Conservation (phyloP, 1,140 invertebrate species). For the Panagrolaimus sp. region DNA sequence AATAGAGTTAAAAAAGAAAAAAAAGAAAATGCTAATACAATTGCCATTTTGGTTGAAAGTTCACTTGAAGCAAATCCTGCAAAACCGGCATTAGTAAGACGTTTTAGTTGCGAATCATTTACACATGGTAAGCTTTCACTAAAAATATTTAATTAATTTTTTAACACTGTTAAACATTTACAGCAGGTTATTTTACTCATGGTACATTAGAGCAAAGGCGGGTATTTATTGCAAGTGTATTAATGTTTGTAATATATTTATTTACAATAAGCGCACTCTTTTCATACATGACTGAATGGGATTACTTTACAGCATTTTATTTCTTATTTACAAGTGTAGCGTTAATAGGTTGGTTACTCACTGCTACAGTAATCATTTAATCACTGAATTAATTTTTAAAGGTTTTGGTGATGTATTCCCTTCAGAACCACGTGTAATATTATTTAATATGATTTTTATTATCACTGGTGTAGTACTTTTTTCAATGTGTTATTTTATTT, state of each 20-base stretch:
- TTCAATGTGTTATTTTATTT: conserved; percentile 56
- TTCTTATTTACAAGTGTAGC: conserved; percentile 53
- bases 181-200: conserved; percentile 15
- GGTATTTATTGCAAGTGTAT: conserved; percentile 46
- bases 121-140: conserved; percentile 5
- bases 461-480: conserved; percentile 52
- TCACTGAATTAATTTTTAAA: conserved; percentile 18
- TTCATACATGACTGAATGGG: conserved; percentile 41
- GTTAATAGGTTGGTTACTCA: conserved; percentile 38
- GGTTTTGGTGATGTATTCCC: conserved; percentile 53
- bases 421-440: conserved; percentile 40
- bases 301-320: conserved; percentile 53
- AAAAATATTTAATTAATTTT: not conserved
- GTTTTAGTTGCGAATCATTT: conserved; percentile 19
- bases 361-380: not conserved
- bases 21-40: conserved; percentile 1
- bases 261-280: conserved; percentile 29
- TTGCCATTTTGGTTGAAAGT: conserved; percentile 5
- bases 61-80: conserved; percentile 13
- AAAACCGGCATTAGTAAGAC: not conserved
- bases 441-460: conserved; percentile 47
- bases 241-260: conserved; percentile 50
- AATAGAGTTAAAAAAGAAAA: not conserved
- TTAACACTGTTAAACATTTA: not conserved
- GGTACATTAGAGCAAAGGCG: conserved; percentile 40